Evolutionary conservation across 2,797 vertebrate species (phyloP), one percentile per base, ranked within the genome.

Genomic region (Catamblyrhynchus diadema): DNA sequence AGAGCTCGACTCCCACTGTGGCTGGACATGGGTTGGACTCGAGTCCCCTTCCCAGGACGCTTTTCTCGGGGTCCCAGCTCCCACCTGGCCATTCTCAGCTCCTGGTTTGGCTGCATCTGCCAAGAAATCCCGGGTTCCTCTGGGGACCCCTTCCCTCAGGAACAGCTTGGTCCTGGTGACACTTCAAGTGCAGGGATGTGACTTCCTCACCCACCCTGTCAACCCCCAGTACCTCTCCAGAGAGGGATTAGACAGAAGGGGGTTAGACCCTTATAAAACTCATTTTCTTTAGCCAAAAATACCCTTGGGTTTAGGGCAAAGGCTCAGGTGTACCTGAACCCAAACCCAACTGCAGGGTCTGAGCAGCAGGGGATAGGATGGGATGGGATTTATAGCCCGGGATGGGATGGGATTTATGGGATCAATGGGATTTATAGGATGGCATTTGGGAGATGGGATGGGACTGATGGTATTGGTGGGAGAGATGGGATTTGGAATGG

Each of bases 1-100:
- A 8, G 14, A 25, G 7, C n/a, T 39, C 5, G 2, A 10, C 20
- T 47, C 33, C 64, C 3, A 0, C 51, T 2, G 67, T 0, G 4
- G 8, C 3, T 27, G 47, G 28, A 20, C 1, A 0, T 0, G 16
- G 37, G 5, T 0, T 2, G 14, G 59, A 9, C 20, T 13, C 6
- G 0, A 17, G 2, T 18, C 9, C 54, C 17, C 33, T 65, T 35
- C 39, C 62, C 20, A 1, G 44, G 48, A 3, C 0, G 0, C 3
- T 10, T 81, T 32, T 35, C n/a, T 0, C 1, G 4, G 6, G 4
- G 0, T 41, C 14, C 23, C 54, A 18, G 33, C 37, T 80, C 67
- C 50, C 7, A 0, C 41, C 16, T 14, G 64, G 67, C n/a, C 6
- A 0, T 65, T 51, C 19, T 27, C 33, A 25, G 42, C 41, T 66